Evolutionary conservation across 2,113 vertebrate species (phyloP).

Genomic region (Erinaceus europaeus): DNA sequence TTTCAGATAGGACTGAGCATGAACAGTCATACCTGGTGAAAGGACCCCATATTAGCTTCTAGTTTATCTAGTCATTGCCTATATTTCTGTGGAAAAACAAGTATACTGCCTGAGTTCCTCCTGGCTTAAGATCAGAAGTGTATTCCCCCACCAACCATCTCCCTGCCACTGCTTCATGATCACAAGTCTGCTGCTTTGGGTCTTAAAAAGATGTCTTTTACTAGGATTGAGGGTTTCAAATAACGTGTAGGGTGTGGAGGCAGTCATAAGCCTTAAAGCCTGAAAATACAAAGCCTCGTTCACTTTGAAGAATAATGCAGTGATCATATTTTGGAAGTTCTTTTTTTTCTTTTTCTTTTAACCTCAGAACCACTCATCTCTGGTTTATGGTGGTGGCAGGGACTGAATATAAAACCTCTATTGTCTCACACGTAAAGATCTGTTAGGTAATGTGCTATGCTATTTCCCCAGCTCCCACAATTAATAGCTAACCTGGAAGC

Average conservation of each 20-base stretch:
- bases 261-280: constrained; percentile 29
- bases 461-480: too few relatives aligned
- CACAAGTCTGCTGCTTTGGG: constrained; percentile 5
- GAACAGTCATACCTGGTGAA: neutral
- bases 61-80: neutral
- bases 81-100: constrained; percentile 6
- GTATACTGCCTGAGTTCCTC: neutral
- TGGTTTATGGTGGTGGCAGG: too few relatives aligned
- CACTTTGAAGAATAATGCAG: constrained; percentile 34
- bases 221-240: constrained; percentile 24
- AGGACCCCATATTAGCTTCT: neutral
- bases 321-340: constrained; percentile 54
- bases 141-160: neutral
- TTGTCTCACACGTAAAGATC: too few relatives aligned
- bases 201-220: constrained; percentile 29
- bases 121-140: neutral
- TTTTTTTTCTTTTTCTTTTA: too few relatives aligned
- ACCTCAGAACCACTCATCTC: too few relatives aligned
- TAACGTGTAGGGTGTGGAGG: neutral
- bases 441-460: too few relatives aligned
- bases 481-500: too few relatives aligned
- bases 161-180: neutral
- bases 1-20: neutral
- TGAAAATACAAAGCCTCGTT: constrained; percentile 43
- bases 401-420: too few relatives aligned